Evolutionary conservation across 2,888 invertebrate species (phyloP), one percentile per base, ranked within the genome.

Genomic region (Dasysyrphus albostriatus): DNA sequence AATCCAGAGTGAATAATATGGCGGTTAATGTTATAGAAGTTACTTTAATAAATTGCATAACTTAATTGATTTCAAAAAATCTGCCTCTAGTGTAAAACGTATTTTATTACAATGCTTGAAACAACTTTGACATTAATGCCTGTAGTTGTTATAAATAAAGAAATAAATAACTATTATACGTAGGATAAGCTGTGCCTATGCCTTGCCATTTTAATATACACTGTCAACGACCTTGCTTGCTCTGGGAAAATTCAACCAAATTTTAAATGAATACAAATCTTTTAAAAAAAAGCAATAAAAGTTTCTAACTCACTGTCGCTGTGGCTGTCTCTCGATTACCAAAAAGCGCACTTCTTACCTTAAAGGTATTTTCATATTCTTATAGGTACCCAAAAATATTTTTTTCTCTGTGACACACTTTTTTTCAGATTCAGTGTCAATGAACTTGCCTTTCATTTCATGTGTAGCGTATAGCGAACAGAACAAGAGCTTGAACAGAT

Each of bases 391-490:
- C 44, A 32, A 47, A 69, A 58, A 65, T 72, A 76, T 75, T 59
- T 65, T 47, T n/a, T 47, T 80, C 75, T 58, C 58, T 54, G 58
- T 79, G 75, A 76, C 84, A 80, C 84, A 80, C 39, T 83, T 77
- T 80, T 72, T 49, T 34, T 80, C 54, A 47, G 56, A 44, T 75
- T 67, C 37, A 37, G 51, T 84, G 84, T 84, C 84, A 84, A 84
- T 84, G 80, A 84, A 84, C 84, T 84, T 83, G 83, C 56, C 65
- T 82, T 59, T 81, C 47, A 63, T 75, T 70, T 51, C 39, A 34
- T 39, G 39, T 72, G n/a, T 44, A 75, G 34, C 74, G 19, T 69
- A 51, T 2, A 51, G 24, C 49, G 9, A 59, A 39, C 37, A 61
- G 34, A 61, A 24, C 37, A 56, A 54, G 29, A 54, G 47, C 76